A percentile compares a stretch with the other conserved stretches of the same genome.
These are phyloP conservation scores for Tetanocera ferruginea DNA, from an alignment of 2,888 invertebrate genomes.

Conservation along the genomic window DNA sequence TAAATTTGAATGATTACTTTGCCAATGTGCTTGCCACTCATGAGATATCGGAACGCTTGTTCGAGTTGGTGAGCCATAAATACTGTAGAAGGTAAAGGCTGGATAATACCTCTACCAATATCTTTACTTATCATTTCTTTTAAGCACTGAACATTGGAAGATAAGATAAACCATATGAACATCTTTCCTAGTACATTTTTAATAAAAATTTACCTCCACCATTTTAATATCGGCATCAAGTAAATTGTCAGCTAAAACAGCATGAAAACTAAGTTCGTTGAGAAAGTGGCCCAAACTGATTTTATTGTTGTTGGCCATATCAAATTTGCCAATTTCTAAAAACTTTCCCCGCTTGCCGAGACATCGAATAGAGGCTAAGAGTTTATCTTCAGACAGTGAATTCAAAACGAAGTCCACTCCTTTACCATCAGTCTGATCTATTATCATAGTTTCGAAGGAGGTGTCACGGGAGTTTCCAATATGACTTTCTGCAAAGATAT, in stretches of 20 bases:
- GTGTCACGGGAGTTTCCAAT: slow-evolving; percentile 88
- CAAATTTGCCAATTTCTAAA: slow-evolving; percentile 87
- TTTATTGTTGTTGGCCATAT: slow-evolving; percentile 76
- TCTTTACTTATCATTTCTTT: slow-evolving; percentile 75
- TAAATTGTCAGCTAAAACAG: slow-evolving; percentile 80
- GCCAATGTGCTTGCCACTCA: slow-evolving; percentile 84
- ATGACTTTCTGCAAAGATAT: slow-evolving; percentile 69
- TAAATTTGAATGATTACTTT: slow-evolving; percentile 74
- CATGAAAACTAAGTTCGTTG: slow-evolving; percentile 80
- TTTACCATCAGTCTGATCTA: slow-evolving; percentile 80
- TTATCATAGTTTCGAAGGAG: slow-evolving; percentile 86
- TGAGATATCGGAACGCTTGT: slow-evolving; percentile 78
- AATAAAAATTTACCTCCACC: slow-evolving; percentile 50
- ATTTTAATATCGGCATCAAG: slow-evolving; percentile 71
- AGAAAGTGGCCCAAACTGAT: slow-evolving; percentile 77
- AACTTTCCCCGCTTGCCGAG: slow-evolving; percentile 76
- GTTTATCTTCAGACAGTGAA: slow-evolving; percentile 89
- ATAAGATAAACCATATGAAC: too few relatives aligned
- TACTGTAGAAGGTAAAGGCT: slow-evolving; percentile 77
- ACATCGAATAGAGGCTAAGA: slow-evolving; percentile 77
- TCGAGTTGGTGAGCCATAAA: slow-evolving; percentile 79
- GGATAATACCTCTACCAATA: slow-evolving; percentile 76
- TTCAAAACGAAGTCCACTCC: slow-evolving; percentile 92
- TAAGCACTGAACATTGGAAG: slow-evolving; percentile 63
- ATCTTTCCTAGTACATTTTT: too few relatives aligned